A percentile compares a stretch with the other conserved stretches of the same genome.
Evolutionary conservation across 2,888 invertebrate species (phyloP).

Genomic region (Xanthostigma xanthostigma): DNA sequence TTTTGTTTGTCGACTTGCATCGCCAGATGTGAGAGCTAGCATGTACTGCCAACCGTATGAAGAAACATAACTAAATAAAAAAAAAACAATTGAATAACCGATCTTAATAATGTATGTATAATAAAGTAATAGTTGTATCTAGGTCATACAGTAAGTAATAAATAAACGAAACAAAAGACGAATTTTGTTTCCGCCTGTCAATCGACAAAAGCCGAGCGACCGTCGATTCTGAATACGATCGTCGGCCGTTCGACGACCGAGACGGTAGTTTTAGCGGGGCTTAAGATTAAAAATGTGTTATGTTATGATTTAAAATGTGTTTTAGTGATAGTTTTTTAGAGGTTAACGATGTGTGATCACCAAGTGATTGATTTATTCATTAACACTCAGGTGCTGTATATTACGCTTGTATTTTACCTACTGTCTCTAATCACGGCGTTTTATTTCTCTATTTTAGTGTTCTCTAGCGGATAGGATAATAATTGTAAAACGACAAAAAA

Average conservation of each 20-base stretch:
- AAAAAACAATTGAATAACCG: conserved; percentile 1
- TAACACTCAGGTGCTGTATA: conserved; percentile 3
- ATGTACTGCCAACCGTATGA: conserved; percentile 6
- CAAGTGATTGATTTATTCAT: background rate
- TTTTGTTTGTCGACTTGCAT: conserved; percentile 6
- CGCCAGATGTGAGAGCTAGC: conserved; percentile 7
- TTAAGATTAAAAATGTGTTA: no score
- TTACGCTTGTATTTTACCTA: background rate
- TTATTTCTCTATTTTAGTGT: no score
- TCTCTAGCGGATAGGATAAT: no score
- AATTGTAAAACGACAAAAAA: background rate
- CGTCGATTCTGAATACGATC: no score
- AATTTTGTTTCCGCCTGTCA: no score
- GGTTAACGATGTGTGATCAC: background rate
- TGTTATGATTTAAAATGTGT: no score
- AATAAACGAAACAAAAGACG: background rate
- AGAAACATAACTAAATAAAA: conserved; percentile 1
- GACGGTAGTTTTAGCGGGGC: no score
- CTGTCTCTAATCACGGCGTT: no score
- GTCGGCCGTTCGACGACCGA: no score
- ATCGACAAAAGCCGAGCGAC: no score
- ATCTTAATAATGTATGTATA: background rate
- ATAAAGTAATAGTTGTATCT: background rate
- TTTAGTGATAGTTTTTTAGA: background rate
- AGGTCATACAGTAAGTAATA: background rate